phyloP scores from a whole-genome alignment of 37 sponge, comb jelly and placozoan species.

The Mnemiopsis leidyi region DNA sequence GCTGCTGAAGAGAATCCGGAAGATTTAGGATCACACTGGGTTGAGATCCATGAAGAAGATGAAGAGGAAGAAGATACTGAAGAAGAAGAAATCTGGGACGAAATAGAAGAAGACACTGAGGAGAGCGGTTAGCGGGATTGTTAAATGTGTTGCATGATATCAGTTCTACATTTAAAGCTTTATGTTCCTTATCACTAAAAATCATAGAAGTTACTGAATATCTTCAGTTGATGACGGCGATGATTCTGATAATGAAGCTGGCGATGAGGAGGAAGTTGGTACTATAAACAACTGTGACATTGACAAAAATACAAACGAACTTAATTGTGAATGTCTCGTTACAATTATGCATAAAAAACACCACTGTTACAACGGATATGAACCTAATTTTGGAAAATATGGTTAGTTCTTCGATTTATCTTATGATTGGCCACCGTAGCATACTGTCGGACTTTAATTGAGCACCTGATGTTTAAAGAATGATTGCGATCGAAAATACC shows the following conservation, averaged over 20 bases:
- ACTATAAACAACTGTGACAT: background rate
- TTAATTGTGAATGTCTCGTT: background rate
- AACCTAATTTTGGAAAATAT: background rate
- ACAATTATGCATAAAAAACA: background rate
- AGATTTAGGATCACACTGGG: too few species aligned
- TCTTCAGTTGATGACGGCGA: background rate
- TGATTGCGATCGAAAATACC: too few species aligned
- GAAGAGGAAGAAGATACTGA: background rate
- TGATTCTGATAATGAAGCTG: background rate
- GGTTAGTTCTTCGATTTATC: too few species aligned
- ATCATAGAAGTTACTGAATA: background rate
- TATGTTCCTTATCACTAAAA: too few species aligned
- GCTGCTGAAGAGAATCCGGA: background rate
- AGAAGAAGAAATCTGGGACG: background rate
- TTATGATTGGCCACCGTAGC: too few species aligned
- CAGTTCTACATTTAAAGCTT: background rate
- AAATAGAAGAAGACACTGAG: background rate
- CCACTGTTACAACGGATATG: background rate
- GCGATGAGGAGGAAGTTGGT: too few species aligned
- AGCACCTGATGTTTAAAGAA: too few species aligned
- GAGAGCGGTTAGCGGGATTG: background rate
- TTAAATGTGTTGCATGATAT: background rate
- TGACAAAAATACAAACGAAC: background rate
- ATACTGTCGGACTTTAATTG: too few species aligned
- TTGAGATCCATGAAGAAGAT: background rate